Conservation (phyloP, 2,888 invertebrate species). For the Heliconius sara region DNA sequence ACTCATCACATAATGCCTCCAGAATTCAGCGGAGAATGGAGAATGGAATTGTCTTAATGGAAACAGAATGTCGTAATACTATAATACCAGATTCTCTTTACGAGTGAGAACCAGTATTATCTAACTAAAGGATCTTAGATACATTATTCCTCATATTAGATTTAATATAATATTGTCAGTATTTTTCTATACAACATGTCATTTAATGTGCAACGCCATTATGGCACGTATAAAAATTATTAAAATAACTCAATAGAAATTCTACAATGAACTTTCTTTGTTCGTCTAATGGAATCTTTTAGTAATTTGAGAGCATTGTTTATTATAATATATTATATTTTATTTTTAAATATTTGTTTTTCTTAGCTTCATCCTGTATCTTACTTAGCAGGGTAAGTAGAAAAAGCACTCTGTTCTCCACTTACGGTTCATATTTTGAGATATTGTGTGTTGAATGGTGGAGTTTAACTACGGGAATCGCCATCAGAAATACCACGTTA, state of each 20-base stretch:
- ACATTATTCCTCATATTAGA: neutral
- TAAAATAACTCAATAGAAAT: conserved; percentile 28
- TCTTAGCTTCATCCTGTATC: no score
- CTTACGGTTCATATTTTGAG: neutral
- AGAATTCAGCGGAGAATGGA: no score
- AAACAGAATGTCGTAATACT: no score
- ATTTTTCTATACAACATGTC: neutral
- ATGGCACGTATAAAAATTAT: conserved; percentile 20
- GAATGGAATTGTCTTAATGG: no score
- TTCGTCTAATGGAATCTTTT: conserved; percentile 41
- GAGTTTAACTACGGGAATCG: neutral
- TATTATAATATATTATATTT: conserved; percentile 5
- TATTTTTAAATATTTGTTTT: neutral
- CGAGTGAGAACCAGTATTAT: neutral
- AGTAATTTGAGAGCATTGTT: conserved; percentile 30
- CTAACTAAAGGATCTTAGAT: neutral
- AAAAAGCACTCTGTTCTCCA: neutral
- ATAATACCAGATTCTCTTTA: no score
- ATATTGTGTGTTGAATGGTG: neutral
- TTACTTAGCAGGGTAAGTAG: no score
- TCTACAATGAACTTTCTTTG: conserved; percentile 34
- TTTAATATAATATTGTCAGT: neutral
- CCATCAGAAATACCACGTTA: no score
- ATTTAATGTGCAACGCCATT: conserved; percentile 12
- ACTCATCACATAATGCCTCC: no score